A percentile compares a stretch with the other conserved stretches of the same genome.
phyloP scores from a whole-genome alignment of 2,888 invertebrate species.

The Artemia sp. region DNA sequence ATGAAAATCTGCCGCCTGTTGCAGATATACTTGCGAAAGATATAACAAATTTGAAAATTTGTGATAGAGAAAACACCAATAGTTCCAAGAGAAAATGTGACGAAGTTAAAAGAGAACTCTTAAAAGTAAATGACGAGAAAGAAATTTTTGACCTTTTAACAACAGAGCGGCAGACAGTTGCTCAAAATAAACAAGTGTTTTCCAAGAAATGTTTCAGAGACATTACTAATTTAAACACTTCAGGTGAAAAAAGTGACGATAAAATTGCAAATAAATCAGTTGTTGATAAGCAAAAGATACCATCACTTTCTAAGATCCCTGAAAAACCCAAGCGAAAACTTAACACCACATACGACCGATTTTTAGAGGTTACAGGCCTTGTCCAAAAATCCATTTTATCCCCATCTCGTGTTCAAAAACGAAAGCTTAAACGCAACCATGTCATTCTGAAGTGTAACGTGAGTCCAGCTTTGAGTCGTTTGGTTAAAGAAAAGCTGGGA shows the following conservation, averaged over 20 bases:
- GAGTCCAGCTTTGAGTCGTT: neutral
- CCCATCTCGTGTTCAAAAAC: slow-evolving; percentile 40
- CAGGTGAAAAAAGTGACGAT: neutral
- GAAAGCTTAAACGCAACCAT: slow-evolving; percentile 7
- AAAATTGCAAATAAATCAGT: neutral
- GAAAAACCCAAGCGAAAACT: neutral
- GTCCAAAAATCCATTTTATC: slow-evolving; percentile 60
- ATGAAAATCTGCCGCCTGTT: too few species aligned
- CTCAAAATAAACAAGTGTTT: too few species aligned
- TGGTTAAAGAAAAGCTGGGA: slow-evolving; percentile 10
- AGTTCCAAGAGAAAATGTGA: too few species aligned
- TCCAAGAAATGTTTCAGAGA: neutral
- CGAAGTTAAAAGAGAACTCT: too few species aligned
- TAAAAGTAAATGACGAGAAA: too few species aligned
- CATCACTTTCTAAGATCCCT: neutral
- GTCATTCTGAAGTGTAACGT: slow-evolving; percentile 10
- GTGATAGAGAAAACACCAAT: too few species aligned
- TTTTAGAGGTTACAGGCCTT: slow-evolving; percentile 57
- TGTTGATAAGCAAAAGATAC: neutral
- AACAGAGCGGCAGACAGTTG: too few species aligned
- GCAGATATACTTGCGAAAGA: too few species aligned
- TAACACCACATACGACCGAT: slow-evolving; percentile 45
- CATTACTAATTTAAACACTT: neutral
- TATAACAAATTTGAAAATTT: too few species aligned
- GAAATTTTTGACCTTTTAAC: too few species aligned